Evolutionary conservation across 2,113 vertebrate species (phyloP), one percentile per base, ranked within the genome.

Genomic region (Atlantisia rogersi): DNA sequence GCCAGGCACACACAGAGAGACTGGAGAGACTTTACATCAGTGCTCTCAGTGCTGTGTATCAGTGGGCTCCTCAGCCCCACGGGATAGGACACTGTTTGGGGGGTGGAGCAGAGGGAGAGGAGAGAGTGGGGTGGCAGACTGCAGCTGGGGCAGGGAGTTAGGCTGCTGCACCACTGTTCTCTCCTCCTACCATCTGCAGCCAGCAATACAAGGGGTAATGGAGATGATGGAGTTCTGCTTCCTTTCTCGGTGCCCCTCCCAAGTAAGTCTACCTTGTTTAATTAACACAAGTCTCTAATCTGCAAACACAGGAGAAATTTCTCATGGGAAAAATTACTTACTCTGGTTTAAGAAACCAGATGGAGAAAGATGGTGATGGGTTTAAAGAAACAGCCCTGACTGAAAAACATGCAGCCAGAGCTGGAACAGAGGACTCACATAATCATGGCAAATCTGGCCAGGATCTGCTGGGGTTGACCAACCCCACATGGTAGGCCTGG

Each of bases 321-420:
- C 67, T 92, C 64, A 77, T 85, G 70, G 74, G 88, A 85, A 50
- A 91, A 94, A 95, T 91, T 58, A 65, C 60, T 91, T 91, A 64
- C 65, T 86, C 15, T 69, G 24, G 14, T 89, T 91, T 88, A 73
- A 82, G 81, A 94, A 90, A 91, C 35, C 44, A 85, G 65, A 62
- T 29, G 39, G 40, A 60, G 55, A 60, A 84, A 82, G 48, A 60
- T 68, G 62, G 19, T 48, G 44, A 76, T 50, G 8, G 18, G 24
- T 76, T 96, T 94, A 92, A 94, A 82, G 65, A 79, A 91, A 69
- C 48, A 91, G 29, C 26, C 14, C 12, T 53, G 65, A 56, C 32
- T 82, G 56, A 53, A 91, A 84, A 86, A 8, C 64, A 26, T 10
- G 11, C 12, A 74, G 26, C 5, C 8, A 69, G 26, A 87, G 31